Conservation (phyloP, 2,113 vertebrate species). For the Pungitius pungitius region DNA sequence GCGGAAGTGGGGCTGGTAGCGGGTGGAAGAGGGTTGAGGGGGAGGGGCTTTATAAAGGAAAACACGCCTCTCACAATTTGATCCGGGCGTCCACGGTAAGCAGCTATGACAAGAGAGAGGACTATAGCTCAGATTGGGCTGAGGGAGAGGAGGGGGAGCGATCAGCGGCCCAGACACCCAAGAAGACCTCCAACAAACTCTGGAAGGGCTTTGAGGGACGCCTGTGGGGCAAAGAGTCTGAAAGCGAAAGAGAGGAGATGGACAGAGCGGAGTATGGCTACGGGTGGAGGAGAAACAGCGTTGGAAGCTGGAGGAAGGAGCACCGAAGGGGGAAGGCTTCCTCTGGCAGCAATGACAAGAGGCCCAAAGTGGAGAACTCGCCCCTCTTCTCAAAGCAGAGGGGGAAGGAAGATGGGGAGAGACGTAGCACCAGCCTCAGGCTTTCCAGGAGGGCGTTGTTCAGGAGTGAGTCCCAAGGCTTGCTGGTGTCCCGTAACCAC, state of each 20-base stretch:
- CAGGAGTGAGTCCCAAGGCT: constrained; percentile 81
- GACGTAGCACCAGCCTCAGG: constrained; percentile 74
- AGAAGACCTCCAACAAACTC: constrained; percentile 69
- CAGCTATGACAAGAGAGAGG: constrained; percentile 74
- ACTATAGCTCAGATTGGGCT: constrained; percentile 71
- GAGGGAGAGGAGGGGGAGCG: constrained; percentile 56
- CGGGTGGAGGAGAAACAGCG: constrained; percentile 66
- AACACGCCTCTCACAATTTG: constrained; percentile 81
- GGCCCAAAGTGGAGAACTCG: constrained; percentile 67
- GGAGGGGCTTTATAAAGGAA: constrained; percentile 82
- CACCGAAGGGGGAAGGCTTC: constrained; percentile 58
- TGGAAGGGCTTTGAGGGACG: constrained; percentile 78
- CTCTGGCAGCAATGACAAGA: constrained; percentile 63
- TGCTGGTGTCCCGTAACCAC: constrained; percentile 71
- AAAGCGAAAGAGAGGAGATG: constrained; percentile 64
- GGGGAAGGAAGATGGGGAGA: constrained; percentile 74
- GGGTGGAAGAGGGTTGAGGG: constrained; percentile 70
- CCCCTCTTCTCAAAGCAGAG: constrained; percentile 68
- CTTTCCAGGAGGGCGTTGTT: constrained; percentile 78
- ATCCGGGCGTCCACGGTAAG: constrained; percentile 81
- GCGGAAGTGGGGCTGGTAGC: constrained; percentile 49
- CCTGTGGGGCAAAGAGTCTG: constrained; percentile 76
- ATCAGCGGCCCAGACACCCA: constrained; percentile 36
- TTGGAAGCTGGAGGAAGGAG: constrained; percentile 72
- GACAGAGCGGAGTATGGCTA: constrained; percentile 75